These are phyloP conservation scores for Neoscelio sp. DNA, from an alignment of 2,888 invertebrate genomes.

Conservation along the genomic window DNA sequence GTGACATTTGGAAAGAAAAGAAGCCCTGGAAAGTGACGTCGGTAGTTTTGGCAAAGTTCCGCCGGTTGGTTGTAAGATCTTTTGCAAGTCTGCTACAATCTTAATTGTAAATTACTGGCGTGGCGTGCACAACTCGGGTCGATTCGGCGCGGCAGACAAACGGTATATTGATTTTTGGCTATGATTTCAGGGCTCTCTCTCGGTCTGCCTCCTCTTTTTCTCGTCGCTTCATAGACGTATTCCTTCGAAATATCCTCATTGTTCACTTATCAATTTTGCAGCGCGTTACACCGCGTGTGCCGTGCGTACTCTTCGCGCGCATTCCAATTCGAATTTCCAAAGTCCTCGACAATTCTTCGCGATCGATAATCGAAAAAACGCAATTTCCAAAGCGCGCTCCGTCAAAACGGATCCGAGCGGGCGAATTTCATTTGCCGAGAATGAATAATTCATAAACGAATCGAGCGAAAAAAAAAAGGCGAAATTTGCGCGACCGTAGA, in stretches of 20 bases:
- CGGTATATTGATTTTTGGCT: slow-evolving; percentile 64
- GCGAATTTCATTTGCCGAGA: neutral
- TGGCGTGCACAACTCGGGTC: slow-evolving; percentile 56
- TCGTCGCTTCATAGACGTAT: slow-evolving; percentile 13
- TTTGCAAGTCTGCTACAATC: slow-evolving; percentile 52
- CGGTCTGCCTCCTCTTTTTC: slow-evolving; percentile 40
- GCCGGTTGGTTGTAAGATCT: slow-evolving; percentile 38
- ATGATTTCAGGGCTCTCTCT: slow-evolving; percentile 52
- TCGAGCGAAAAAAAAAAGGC: neutral
- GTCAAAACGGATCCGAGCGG: no score
- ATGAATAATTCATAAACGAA: neutral
- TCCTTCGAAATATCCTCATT: slow-evolving; percentile 20
- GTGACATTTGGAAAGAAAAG: slow-evolving; percentile 2
- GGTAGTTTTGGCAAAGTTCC: slow-evolving; percentile 42
- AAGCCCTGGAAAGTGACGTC: slow-evolving; percentile 22
- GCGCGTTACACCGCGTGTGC: no score
- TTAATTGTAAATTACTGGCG: slow-evolving; percentile 66
- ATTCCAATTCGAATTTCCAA: neutral
- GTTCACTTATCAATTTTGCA: slow-evolving; percentile 35
- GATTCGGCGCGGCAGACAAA: slow-evolving; percentile 64
- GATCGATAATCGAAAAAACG: no score
- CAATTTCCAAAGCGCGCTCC: neutral
- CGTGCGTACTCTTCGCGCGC: no score
- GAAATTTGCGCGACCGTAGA: neutral
- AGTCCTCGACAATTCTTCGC: neutral